Evolutionary conservation across 2,797 vertebrate genomes (phyloP), one percentile per base, ranked within the genome.

Genomic region (Rachycentron canadum): DNA sequence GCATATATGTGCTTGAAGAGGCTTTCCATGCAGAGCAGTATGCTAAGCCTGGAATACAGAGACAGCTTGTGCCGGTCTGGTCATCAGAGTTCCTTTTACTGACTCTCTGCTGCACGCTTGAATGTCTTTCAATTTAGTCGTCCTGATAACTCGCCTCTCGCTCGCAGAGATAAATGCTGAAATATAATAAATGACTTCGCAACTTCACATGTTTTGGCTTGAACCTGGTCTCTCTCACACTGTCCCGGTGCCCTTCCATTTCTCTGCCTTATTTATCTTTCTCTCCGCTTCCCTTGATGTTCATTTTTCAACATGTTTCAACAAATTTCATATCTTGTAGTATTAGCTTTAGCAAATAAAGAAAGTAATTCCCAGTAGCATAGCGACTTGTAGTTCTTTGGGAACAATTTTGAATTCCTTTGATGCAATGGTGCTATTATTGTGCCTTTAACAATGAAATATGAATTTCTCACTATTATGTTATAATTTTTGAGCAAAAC

Each of bases 61-160:
- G 73, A 64, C 66, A 69, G 72, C 76, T 82, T 85, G 55, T 82
- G 69, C 66, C 19, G 55, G 49, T 82, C 69, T 45, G 81, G 76
- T 85, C 86, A 80, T 88, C 90, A 81, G 62, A 74, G 79, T 83
- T 90, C 68, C 79, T 85, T 79, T 75, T 75, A 78, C 79, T 70
- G 85, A 83, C 85, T 89, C 78, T 60, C 76, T 67, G 14, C 79
- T 90, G 76, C 89, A 93, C 76, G 89, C 92, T 89, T 92, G 79
- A 92, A 79, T 72, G 88, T 91, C 88, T 93, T 93, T 93, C 90
- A 92, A 92, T 94, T 92, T 91, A 84, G 80, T 81, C 79, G 65
- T 76, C 81, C 81, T 83, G 91, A 92, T 93, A 93, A 92, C 78
- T 89, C 36, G 5, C 23, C 83, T 73, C 76, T 73, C 79, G 82